Conservation (phyloP, 2,888 invertebrate genomes). For the Lycaena phlaeas region DNA sequence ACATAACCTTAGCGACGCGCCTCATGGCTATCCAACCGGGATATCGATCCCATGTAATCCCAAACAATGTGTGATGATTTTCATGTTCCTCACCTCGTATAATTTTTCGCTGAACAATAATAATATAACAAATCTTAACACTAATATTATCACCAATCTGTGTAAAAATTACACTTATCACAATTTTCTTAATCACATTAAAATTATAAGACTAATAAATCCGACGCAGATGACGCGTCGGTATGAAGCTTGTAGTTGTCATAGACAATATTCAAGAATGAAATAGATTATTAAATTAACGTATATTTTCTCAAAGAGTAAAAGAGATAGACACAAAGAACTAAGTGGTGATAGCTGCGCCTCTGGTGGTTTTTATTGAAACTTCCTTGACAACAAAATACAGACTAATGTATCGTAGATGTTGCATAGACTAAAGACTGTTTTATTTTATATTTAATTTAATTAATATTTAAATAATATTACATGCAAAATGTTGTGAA, state of each 20-base stretch:
- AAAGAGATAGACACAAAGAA: conserved; percentile 7
- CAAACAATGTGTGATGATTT: conserved; percentile 52
- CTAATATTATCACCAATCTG: conserved; percentile 66
- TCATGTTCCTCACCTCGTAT: conserved; percentile 57
- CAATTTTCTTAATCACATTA: conserved; percentile 65
- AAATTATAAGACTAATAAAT: conserved; percentile 63
- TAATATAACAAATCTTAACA: conserved; percentile 68
- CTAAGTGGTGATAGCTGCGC: conserved; percentile 5
- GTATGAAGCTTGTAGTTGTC: conserved; percentile 50
- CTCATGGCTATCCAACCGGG: conserved; percentile 68
- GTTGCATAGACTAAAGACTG: no score
- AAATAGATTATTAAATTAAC: neutral
- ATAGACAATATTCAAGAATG: conserved; percentile 20
- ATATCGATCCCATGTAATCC: conserved; percentile 68
- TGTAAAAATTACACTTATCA: conserved; percentile 72
- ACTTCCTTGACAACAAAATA: neutral
- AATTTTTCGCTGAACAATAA: conserved; percentile 56
- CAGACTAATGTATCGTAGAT: neutral
- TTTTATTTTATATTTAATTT: no score
- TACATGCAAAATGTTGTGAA: no score
- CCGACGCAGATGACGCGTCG: conserved; percentile 65
- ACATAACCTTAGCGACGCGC: conserved; percentile 70
- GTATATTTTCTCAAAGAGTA: neutral
- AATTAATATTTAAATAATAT: no score
- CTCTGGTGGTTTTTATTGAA: neutral